These are phyloP conservation scores for Microtus ochrogaster DNA, from an alignment of 2,113 vertebrate species.

Conservation along the genomic window DNA sequence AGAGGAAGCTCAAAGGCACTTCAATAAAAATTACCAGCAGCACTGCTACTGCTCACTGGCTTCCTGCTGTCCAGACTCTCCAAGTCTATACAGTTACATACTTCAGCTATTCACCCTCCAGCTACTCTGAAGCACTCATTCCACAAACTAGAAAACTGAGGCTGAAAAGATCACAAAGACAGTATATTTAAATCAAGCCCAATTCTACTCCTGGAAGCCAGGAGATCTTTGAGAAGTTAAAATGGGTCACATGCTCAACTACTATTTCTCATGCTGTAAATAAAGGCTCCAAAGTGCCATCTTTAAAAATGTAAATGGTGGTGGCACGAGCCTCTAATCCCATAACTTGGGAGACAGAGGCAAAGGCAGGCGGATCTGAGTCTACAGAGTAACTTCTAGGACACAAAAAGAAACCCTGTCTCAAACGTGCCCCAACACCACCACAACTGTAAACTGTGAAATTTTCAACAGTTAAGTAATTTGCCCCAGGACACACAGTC, in stretches of 20 bases:
- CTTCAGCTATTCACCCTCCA: not conserved
- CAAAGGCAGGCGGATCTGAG: not conserved
- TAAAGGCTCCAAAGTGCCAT: not conserved
- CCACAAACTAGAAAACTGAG: not conserved
- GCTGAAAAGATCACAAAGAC: constrained; percentile 40
- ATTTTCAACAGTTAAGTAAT: not conserved
- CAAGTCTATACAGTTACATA: not conserved
- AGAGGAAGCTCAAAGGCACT: constrained; percentile 48
- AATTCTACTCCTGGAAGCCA: not conserved
- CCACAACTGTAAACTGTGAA: not conserved
- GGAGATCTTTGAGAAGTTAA: not conserved
- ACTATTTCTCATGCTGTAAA: not conserved
- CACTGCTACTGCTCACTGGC: not conserved
- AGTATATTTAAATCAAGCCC: not conserved
- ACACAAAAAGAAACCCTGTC: not conserved
- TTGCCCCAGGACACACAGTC: not conserved
- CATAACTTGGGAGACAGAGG: not conserved
- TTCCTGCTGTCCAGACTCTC: not conserved
- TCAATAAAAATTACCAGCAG: constrained; percentile 11
- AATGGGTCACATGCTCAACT: not conserved
- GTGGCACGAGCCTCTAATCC: not conserved
- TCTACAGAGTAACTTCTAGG: not conserved
- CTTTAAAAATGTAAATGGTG: not conserved
- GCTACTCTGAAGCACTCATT: constrained; percentile 21
- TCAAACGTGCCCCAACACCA: not conserved